Evolutionary conservation across 2,113 vertebrate species (phyloP).

Genomic region (Sterrhoptilus dennistouni): DNA sequence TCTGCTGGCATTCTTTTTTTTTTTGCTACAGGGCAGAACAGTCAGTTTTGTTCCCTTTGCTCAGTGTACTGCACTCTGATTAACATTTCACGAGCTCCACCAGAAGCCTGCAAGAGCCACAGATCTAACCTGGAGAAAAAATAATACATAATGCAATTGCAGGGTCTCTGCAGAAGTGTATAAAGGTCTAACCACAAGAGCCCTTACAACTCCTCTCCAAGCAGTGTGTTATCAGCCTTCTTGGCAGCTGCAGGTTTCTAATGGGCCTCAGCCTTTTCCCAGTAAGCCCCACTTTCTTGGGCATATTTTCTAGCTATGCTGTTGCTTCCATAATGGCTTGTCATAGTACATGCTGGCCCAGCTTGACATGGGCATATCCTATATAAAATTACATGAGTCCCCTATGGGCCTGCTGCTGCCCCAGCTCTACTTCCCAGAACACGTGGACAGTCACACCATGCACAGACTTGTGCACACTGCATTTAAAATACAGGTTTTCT

Average conservation of each 20-base stretch:
- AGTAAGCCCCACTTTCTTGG: neutral
- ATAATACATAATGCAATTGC: neutral
- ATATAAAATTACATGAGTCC: neutral
- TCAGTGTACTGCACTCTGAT: rapidly evolving
- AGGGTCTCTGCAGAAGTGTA: neutral
- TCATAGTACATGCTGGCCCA: neutral
- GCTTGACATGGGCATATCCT: neutral
- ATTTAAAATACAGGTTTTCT: neutral
- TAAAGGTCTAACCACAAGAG: neutral
- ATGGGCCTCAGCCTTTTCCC: neutral
- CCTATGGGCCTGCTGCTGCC: neutral
- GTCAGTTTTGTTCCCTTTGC: conserved; percentile 35
- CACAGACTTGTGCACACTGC: neutral
- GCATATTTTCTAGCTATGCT: neutral
- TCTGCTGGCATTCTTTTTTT: conserved; percentile 26
- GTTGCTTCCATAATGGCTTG: neutral
- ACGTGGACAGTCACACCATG: rapidly evolving
- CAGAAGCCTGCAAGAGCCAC: neutral
- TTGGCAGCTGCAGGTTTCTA: neutral
- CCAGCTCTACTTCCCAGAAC: neutral
- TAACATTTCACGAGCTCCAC: neutral
- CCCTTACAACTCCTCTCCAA: neutral
- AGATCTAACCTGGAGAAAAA: neutral
- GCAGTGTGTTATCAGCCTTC: neutral
- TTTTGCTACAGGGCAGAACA: conserved; percentile 41